Evolutionary conservation across 2,113 vertebrate genomes (phyloP).

Genomic region (Dicrurus megarhynchus): DNA sequence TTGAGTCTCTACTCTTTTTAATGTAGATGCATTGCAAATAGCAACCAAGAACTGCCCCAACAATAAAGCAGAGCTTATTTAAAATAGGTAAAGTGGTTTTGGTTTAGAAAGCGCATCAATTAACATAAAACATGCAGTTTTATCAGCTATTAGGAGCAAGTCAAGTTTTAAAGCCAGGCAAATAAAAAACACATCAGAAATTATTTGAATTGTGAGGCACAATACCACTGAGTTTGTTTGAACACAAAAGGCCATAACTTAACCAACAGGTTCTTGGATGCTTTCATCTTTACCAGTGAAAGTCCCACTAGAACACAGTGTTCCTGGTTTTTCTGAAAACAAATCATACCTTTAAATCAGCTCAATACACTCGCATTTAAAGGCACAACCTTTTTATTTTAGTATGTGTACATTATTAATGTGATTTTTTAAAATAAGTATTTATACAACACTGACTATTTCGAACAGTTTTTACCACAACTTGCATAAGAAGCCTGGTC

Average conservation of each 20-base stretch:
- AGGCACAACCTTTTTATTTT: neutral
- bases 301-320: neutral
- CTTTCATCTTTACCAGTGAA: neutral
- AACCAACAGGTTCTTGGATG: neutral
- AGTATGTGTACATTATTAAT: neutral
- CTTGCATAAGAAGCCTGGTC: neutral
- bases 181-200: neutral
- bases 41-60: neutral
- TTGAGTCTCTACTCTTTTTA: neutral
- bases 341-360: neutral
- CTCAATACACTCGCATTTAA: neutral
- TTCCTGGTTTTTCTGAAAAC: neutral
- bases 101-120: neutral
- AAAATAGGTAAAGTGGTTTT: neutral
- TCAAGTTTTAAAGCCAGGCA: neutral
- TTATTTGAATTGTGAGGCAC: neutral
- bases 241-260: neutral
- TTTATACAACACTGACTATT: neutral
- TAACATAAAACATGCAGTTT: neutral
- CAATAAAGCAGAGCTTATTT: neutral
- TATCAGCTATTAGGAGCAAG: neutral
- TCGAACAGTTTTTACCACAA: neutral
- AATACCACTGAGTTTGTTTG: neutral
- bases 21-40: neutral
- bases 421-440: neutral